A percentile compares a stretch with the other conserved stretches of the same genome.
phyloP scores from a whole-genome alignment of 1,140 invertebrate species.

The Sarcophaga peregrina region DNA sequence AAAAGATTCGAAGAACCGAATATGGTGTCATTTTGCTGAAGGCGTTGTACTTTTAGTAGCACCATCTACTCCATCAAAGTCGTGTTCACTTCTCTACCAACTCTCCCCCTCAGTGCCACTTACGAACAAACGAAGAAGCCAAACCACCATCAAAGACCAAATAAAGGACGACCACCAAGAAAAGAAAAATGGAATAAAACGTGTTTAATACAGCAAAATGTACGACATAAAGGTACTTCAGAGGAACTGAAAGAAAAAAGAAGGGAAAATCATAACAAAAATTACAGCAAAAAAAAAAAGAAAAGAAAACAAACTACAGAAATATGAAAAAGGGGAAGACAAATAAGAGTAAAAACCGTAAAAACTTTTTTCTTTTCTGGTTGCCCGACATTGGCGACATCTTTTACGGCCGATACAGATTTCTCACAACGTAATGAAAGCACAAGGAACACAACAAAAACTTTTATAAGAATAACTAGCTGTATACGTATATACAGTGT shows the following conservation, averaged over 20 bases:
- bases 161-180: neutral
- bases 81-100: too few relatives aligned
- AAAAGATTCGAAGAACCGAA: neutral
- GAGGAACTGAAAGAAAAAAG: neutral
- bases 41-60: constrained; percentile 18
- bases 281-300: neutral
- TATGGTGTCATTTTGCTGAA: neutral
- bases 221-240: constrained; percentile 11
- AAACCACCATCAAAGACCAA: neutral
- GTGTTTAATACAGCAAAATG: constrained; percentile 17
- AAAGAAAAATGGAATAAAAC: neutral
- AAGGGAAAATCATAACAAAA: neutral
- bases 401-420: neutral
- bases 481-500: neutral
- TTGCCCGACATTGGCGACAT: neutral
- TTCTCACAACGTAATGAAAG: neutral
- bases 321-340: neutral
- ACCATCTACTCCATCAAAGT: neutral
- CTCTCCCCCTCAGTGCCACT: neutral
- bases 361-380: neutral
- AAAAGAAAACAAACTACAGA: neutral
- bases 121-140: neutral
- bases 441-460: neutral
- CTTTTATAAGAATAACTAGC: neutral
- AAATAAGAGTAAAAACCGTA: neutral